Conservation (phyloP, 2,888 invertebrate genomes). For the Acronicta aceris region DNA sequence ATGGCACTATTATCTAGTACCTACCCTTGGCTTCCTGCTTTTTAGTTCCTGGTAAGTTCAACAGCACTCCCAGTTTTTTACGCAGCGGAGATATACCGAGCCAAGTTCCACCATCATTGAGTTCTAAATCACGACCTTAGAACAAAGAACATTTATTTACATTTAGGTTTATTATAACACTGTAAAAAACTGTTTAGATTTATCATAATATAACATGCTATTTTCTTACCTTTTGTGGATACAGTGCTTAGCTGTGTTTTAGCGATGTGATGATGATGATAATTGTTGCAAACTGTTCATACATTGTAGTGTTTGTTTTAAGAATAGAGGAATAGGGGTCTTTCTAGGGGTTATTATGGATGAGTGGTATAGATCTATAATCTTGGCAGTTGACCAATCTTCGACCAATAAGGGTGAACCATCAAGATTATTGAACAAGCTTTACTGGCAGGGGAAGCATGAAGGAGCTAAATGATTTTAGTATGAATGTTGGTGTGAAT, state of each 20-base stretch:
- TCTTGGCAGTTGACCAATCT: too few species aligned
- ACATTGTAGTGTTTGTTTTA: too few species aligned
- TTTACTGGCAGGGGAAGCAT: too few species aligned
- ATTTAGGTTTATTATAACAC: not conserved
- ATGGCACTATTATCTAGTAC: constrained; percentile 16
- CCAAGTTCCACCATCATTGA: constrained; percentile 94
- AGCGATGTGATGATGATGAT: not conserved
- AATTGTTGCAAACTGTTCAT: too few species aligned
- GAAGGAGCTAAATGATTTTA: too few species aligned
- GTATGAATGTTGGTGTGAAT: too few species aligned
- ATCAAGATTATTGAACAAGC: too few species aligned
- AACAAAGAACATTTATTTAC: not conserved
- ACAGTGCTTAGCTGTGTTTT: not conserved
- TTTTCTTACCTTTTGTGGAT: not conserved
- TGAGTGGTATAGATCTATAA: too few species aligned
- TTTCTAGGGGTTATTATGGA: too few species aligned
- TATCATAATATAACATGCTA: not conserved
- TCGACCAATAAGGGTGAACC: too few species aligned
- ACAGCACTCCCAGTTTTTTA: constrained; percentile 89
- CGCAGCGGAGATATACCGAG: constrained; percentile 89
- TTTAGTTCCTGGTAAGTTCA: constrained; percentile 92
- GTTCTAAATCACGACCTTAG: constrained; percentile 93
- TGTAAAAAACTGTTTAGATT: too few species aligned
- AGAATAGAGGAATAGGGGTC: not conserved
- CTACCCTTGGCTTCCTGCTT: constrained; percentile 84